These are phyloP conservation scores for Leuciscus idus DNA, from an alignment of 2,113 vertebrate genomes.

Conservation along the genomic window DNA sequence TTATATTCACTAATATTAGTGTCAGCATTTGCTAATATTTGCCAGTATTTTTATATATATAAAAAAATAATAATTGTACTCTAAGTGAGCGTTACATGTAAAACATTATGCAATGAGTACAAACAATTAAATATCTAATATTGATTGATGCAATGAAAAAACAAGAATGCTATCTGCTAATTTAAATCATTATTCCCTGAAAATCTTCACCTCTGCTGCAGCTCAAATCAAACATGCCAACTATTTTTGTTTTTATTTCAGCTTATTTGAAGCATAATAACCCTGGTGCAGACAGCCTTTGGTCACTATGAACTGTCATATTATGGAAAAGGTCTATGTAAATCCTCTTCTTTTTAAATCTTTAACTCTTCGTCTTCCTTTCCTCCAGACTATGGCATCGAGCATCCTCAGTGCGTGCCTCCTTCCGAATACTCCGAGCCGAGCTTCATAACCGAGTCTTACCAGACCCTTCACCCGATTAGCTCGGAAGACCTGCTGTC, in stretches of 20 bases:
- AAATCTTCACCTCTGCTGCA: background rate
- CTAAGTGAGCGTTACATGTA: background rate
- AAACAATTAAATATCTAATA: background rate
- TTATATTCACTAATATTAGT: background rate
- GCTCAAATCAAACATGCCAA: background rate
- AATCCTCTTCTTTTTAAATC: background rate
- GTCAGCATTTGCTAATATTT: background rate
- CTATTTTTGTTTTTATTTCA: background rate
- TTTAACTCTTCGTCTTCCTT: background rate
- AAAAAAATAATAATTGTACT: background rate
- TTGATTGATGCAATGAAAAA: background rate
- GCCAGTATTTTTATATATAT: background rate
- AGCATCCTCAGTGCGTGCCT: constrained; percentile 97
- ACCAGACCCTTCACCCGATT: constrained; percentile 98
- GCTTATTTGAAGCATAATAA: background rate
- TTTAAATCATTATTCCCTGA: background rate
- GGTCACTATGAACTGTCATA: background rate
- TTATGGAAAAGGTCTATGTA: background rate
- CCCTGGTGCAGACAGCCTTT: background rate
- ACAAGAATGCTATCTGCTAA: too few relatives aligned
- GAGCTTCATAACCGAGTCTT: constrained; percentile 98
- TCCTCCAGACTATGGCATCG: constrained; percentile 90
- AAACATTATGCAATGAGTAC: background rate
- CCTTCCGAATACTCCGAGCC: constrained; percentile 98
- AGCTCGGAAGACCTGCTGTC: constrained; percentile 96